Base-by-base conservation (phyloP, 2,113 vertebrate genomes). In the Centropristis striata region DNA sequence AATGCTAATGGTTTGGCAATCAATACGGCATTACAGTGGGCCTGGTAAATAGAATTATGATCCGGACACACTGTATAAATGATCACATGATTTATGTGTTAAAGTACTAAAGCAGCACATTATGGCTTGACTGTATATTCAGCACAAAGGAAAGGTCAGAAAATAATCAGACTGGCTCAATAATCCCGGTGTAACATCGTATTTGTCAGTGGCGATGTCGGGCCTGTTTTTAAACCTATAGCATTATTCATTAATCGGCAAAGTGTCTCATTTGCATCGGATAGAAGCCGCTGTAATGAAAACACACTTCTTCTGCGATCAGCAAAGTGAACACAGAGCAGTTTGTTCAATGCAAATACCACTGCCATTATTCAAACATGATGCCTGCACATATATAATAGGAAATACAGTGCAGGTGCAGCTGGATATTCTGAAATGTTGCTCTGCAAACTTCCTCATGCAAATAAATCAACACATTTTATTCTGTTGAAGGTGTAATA, bases 1-100 rank as follows among this genome's bases (percentile, higher is more conserved):
- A 93, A 92, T 91, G 75, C 84, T 91, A 89, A 88, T 92, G 88
- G 85, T 83, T 88, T 57, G 57, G 59, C 68, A 78, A 88, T 92
- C 90, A 88, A 91, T 93, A 91, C 46, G 18, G 59, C 81, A 88
- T 91, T 88, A 83, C 78, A 58, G 83, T 70, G 60, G 41, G 47
- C 58, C 70, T 70, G 87, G 88, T 92, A 90, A 89, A 90, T 81
- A 87, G 78, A 86, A 89, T 87, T 87, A 88, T 86, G 78, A 88
- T 90, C 80, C 51, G 66, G 84, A 81, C 60, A 82, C 39, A 64
- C 60, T 81, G 68, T 81, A 84, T 81, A 90, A 93, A 89, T 88
- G 75, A 90, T 77, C 75, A 59, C 41, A 46, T 79, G 86, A 87
- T 84, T 84, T 67, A 88, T 91, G 84, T n/a, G 49, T 75, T 86